Conservation (phyloP, 2,113 vertebrate species). For the Hemicordylus capensis region DNA sequence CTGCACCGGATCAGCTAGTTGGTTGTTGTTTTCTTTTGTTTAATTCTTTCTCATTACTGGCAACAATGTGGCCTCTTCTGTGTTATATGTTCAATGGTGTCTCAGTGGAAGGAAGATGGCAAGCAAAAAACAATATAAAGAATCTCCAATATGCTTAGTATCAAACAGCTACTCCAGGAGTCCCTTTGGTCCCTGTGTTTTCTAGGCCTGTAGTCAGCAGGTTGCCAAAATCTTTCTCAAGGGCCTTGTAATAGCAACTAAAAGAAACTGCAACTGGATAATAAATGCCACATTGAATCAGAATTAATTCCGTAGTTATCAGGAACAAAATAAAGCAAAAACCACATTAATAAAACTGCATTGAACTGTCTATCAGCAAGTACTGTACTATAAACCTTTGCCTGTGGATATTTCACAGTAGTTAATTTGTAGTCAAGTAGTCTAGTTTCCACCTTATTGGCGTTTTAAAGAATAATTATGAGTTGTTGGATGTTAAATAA, state of each 20-base stretch:
- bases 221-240: slow-evolving; percentile 33
- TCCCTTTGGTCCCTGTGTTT: slow-evolving; percentile 46
- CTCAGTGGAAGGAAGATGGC: slow-evolving; percentile 57
- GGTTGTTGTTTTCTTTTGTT: neutral
- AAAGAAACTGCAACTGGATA: slow-evolving; percentile 44
- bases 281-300: slow-evolving; percentile 44
- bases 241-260: slow-evolving; percentile 36
- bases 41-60: slow-evolving; percentile 28
- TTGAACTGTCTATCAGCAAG: neutral
- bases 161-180: slow-evolving; percentile 55
- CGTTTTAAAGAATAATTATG: slow-evolving; percentile 27
- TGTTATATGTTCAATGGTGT: slow-evolving; percentile 49
- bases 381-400: slow-evolving; percentile 33
- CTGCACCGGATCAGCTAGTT: too few relatives aligned
- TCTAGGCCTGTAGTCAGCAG: slow-evolving; percentile 53
- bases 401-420: slow-evolving; percentile 5
- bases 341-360: slow-evolving; percentile 48
- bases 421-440: neutral
- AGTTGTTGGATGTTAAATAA: neutral
- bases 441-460: slow-evolving; percentile 1
- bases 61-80: slow-evolving; percentile 41
- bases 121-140: slow-evolving; percentile 69
- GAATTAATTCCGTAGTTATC: slow-evolving; percentile 53
- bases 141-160: slow-evolving; percentile 62
- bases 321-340: slow-evolving; percentile 57